A percentile compares a stretch with the other conserved stretches of the same genome.
phyloP scores from a whole-genome alignment of 2,888 invertebrate species.

The Drosophila robusta region DNA sequence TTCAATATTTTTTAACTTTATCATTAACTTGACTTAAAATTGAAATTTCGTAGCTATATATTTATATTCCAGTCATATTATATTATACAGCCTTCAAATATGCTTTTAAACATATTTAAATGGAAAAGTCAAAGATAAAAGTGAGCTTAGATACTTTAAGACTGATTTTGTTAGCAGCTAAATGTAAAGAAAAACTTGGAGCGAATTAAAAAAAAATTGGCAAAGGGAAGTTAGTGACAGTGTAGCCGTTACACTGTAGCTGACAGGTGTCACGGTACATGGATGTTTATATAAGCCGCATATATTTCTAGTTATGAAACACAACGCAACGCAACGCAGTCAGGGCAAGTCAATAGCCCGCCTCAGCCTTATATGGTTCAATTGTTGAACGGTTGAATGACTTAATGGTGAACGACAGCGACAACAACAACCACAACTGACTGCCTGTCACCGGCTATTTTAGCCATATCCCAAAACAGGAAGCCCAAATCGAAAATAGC shows the following conservation, averaged over 20 bases:
- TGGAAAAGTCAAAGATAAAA: too few relatives aligned
- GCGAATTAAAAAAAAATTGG: too few relatives aligned
- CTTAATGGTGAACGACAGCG: conserved; percentile 18
- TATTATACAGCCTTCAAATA: too few relatives aligned
- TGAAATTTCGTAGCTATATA: too few relatives aligned
- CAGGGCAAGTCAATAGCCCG: conserved; percentile 39
- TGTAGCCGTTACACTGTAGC: neutral
- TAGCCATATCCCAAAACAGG: conserved; percentile 37
- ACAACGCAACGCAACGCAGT: neutral
- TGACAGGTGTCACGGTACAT: conserved; percentile 26
- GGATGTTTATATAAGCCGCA: conserved; percentile 11
- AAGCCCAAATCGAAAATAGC: conserved; percentile 30
- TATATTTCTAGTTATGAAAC: conserved; percentile 28
- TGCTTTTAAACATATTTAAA: too few relatives aligned
- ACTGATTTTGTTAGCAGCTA: too few relatives aligned
- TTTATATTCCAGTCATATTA: too few relatives aligned
- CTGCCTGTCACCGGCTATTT: conserved; percentile 38
- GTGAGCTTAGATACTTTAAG: too few relatives aligned
- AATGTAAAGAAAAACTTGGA: too few relatives aligned
- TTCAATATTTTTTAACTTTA: too few relatives aligned
- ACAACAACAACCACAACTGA: conserved; percentile 8
- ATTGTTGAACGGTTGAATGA: conserved; percentile 47
- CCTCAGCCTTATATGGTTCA: conserved; percentile 34
- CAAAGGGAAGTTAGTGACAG: too few relatives aligned
- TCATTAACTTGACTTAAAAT: too few relatives aligned